These are phyloP conservation scores for Lichenostomus cassidix DNA, from an alignment of 2,113 vertebrate genomes.

Conservation along the genomic window DNA sequence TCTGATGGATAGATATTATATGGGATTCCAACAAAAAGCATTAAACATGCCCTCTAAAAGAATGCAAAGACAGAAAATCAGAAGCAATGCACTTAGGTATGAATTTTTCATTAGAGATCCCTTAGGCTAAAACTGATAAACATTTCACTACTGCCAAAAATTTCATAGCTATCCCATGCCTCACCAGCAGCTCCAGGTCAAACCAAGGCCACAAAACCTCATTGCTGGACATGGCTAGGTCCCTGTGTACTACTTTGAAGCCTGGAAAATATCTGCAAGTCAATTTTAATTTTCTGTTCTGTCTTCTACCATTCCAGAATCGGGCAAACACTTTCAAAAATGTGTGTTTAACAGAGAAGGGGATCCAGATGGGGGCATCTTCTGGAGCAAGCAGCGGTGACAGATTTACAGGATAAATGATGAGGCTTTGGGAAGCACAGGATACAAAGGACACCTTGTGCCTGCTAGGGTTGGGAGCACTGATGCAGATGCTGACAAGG, in stretches of 20 bases:
- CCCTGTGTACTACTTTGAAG: neutral
- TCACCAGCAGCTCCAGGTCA: neutral
- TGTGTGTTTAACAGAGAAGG: neutral
- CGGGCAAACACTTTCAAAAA: neutral
- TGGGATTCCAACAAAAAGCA: neutral
- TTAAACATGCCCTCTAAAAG: neutral
- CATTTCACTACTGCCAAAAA: neutral
- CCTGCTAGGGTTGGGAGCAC: neutral
- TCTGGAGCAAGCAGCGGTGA: neutral
- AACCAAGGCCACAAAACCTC: neutral
- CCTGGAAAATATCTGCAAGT: neutral
- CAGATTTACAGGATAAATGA: slow-evolving; percentile 7
- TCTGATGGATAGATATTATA: neutral
- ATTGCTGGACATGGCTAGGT: neutral
- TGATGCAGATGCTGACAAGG: neutral
- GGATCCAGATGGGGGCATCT: neutral
- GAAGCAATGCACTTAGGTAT: neutral
- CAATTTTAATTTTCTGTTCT: neutral
- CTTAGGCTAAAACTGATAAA: neutral
- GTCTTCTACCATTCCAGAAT: neutral
- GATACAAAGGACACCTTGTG: slow-evolving; percentile 15
- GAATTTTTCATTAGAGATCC: neutral
- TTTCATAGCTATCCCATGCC: neutral
- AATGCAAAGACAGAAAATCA: neutral
- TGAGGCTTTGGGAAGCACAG: neutral